Base-by-base conservation (phyloP, 2,113 vertebrate genomes). In the Toxotes chatareus region DNA sequence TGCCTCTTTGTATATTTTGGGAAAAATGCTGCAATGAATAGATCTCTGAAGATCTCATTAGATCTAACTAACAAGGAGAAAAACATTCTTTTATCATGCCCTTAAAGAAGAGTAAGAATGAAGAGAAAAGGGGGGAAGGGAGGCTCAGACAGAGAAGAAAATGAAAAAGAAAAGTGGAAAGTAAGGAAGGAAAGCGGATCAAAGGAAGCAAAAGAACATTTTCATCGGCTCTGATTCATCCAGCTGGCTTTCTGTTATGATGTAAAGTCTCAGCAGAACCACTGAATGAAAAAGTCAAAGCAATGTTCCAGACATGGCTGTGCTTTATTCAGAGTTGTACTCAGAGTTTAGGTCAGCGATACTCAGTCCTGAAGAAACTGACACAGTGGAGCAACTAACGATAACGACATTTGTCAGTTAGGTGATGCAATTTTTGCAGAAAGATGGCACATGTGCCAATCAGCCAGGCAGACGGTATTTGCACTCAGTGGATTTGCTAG, bases 201-300 rank as follows among this genome's bases (percentile, higher is more conserved):
- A 76, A 42, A 64, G 55, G 6, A 49, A 8, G 57, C 49, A 47
- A 14, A 85, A 46, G n/a, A n/a, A n/a, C n/a, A 63, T 72, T 83
- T 68, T 44, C 38, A 80, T 66, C 56, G 63, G n/a, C 59, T 63
- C 0, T 23, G 73, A 59, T 38, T 76, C 72, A 59, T 57, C 49
- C 13, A 0, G 51, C 62, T 17, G 62, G 59, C 49, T 68, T 53
- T 75, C 57, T 69, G 75, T 82, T 51, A 57, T 66, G 62, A 66
- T 85, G 55, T 81, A 17, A 73, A 83, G 53, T 79, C 72, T 64
- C 49, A 85, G n/a, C 7, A 80, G 71, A 76, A 57, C 11, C n/a
- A 7, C 61, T 73, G 57, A 76, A 79, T 64, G 59, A 68, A 68
- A 79, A 76, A 76, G 64, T 65, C 55, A 71, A 51, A 55, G 61